Evolutionary conservation across 2,113 vertebrate genomes (phyloP).

Genomic region (Microtus richardsoni): DNA sequence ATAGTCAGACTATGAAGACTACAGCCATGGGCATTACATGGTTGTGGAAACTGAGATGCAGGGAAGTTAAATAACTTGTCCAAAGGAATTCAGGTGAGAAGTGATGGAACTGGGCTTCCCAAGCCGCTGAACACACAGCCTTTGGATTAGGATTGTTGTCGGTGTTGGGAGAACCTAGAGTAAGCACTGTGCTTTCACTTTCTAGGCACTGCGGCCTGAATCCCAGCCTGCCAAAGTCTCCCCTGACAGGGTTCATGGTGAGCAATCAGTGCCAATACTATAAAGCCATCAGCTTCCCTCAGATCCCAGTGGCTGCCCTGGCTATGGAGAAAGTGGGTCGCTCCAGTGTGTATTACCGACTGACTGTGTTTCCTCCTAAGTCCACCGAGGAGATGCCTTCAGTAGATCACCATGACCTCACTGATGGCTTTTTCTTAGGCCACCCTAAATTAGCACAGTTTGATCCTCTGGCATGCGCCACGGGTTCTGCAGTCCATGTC

Average conservation of each 20-base stretch:
- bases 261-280: constrained; percentile 11
- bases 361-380: constrained; percentile 54
- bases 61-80: not conserved
- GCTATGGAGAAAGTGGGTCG: constrained; percentile 6
- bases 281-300: not conserved
- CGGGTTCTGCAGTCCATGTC: constrained; percentile 29
- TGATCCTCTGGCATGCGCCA: constrained; percentile 1
- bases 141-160: not conserved
- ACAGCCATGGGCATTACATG: not conserved
- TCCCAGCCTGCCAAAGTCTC: not conserved
- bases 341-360: not conserved
- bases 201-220: constrained; percentile 61
- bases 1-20: not conserved
- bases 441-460: constrained; percentile 51
- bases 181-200: not conserved
- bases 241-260: constrained; percentile 47
- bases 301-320: constrained; percentile 31
- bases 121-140: not conserved
- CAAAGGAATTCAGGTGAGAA: not conserved
- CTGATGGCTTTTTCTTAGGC: constrained; percentile 11
- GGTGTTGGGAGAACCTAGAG: not conserved
- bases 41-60: not conserved
- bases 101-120: not conserved
- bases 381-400: not conserved
- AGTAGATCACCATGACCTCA: not conserved